Evolutionary conservation across 2,888 invertebrate genomes (phyloP), one percentile per base, ranked within the genome.

Genomic region (Hypsopygia costalis): DNA sequence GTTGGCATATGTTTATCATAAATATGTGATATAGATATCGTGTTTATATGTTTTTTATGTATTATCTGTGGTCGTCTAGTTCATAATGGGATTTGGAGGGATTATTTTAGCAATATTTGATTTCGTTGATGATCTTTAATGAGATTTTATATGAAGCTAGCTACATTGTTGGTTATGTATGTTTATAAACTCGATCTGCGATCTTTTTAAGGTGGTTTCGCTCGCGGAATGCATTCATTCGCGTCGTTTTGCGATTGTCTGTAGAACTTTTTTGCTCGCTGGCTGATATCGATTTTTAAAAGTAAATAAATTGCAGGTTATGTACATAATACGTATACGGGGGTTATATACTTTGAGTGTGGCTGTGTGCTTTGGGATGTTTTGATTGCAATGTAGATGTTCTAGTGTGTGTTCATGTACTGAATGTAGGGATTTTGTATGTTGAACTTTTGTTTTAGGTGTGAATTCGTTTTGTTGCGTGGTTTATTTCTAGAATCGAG

Each of bases 221-320:
- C 50, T 66, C 60, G 61, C 61, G 47, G 59, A 58, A 62, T 63
- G 66, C 65, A 64, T 51, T 52, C 63, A 64, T 63, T 69, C 64
- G 70, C 58, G 61, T 61, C 51, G 53, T 62, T 55, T 63, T 43
- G 55, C 67, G 64, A 69, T 65, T 70, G 76, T 34, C 69, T 69
- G 63, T 25, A n/a, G 7, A 25, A 3, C 25, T 25, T 25, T 25
- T 61, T 63, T 61, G 62, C 46, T 47, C 50, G 51, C 53, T 43
- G 16, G 58, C 44, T 42, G 53, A 54, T 64, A 56, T 61, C 53
- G 69, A 73, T 77, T 73, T 67, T 60, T 25, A 16, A 43, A 53
- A 53, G 49, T 55, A 58, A 57, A 57, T 59, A 53, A 51, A 47
- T 44, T 45, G 49, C 55, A 56, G 50, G 44, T 54, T 56, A 49